These are phyloP conservation scores for Sardinella longiceps DNA, from an alignment of 2,797 vertebrate species.

Conservation along the genomic window DNA sequence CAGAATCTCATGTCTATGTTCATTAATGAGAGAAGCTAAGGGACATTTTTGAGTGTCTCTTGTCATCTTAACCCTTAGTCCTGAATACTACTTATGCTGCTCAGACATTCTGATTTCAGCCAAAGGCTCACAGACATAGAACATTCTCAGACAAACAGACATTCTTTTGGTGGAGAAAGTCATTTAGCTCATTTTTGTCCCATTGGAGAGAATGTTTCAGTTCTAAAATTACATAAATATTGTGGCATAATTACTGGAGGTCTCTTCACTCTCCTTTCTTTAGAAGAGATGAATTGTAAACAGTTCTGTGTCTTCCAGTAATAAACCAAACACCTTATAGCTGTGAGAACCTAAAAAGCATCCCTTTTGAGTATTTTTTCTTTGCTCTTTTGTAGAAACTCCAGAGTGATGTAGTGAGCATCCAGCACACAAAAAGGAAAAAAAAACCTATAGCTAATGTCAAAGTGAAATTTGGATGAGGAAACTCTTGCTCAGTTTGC, in stretches of 20 bases:
- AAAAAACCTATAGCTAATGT: background rate
- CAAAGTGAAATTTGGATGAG: background rate
- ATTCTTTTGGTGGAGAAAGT: background rate
- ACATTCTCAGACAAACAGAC: slow-evolving; percentile 22
- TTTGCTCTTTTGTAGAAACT: background rate
- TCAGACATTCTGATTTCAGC: background rate
- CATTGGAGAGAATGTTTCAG: background rate
- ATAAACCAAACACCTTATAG: slow-evolving; percentile 1
- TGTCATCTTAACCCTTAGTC: background rate
- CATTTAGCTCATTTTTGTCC: slow-evolving; percentile 16
- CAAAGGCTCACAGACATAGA: background rate
- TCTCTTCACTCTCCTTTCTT: background rate
- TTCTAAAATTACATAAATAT: background rate
- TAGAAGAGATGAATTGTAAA: background rate
- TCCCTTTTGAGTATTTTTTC: background rate
- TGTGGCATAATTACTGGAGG: slow-evolving; percentile 1
- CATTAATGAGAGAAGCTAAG: background rate
- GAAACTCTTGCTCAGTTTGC: no score
- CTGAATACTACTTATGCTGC: background rate
- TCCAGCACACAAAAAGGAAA: background rate
- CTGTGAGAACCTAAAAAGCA: background rate
- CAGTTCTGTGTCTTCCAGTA: background rate
- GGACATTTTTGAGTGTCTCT: background rate
- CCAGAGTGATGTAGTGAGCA: background rate
- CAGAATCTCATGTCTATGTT: background rate